Evolutionary conservation across 2,113 vertebrate genomes (phyloP).

Genomic region (Zosterops lateralis): DNA sequence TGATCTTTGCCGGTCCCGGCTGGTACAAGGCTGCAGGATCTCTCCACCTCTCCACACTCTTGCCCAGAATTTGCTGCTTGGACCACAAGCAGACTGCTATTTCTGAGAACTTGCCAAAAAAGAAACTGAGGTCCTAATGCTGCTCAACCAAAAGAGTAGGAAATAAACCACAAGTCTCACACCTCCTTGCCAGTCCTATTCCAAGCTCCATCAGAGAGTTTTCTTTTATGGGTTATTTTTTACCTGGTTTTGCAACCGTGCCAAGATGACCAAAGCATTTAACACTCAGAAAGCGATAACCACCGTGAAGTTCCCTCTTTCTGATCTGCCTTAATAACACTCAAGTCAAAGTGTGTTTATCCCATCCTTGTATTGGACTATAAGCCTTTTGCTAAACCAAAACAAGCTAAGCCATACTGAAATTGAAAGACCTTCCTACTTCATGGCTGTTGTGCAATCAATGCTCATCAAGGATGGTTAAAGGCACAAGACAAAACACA

Average conservation of each 20-base stretch:
- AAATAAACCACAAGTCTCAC: neutral
- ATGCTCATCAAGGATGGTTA: slow-evolving; percentile 61
- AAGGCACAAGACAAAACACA: slow-evolving; percentile 66
- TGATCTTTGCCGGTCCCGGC: neutral
- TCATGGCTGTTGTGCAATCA: slow-evolving; percentile 55
- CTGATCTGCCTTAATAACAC: neutral
- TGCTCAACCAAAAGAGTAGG: neutral
- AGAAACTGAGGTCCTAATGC: neutral
- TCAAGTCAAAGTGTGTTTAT: neutral
- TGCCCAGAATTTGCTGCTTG: neutral
- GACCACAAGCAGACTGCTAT: fast-evolving
- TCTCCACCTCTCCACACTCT: neutral
- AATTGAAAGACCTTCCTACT: slow-evolving; percentile 69
- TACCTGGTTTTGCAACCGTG: neutral
- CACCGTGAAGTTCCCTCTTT: neutral
- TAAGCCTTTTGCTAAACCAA: slow-evolving; percentile 15
- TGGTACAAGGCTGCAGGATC: neutral
- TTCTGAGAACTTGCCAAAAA: neutral
- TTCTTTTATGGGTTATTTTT: neutral
- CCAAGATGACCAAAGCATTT: neutral
- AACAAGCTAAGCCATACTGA: slow-evolving; percentile 35
- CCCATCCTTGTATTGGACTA: neutral
- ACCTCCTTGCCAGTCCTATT: neutral
- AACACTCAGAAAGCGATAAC: neutral
- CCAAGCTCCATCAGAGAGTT: neutral